These are phyloP conservation scores for Resseliella maxima DNA, from an alignment of 2,888 invertebrate genomes.

Conservation along the genomic window DNA sequence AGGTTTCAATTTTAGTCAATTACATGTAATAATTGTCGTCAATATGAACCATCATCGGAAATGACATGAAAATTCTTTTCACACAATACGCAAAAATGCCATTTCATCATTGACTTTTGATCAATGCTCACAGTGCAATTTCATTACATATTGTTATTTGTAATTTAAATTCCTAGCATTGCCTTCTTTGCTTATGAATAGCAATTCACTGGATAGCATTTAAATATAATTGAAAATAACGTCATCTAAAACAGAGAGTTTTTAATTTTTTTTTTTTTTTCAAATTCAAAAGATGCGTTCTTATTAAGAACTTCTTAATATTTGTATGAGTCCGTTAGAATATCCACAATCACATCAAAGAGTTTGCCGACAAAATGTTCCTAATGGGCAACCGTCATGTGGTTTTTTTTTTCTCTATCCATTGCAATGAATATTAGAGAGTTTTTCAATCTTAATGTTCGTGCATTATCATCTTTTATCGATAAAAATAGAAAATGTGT, in stretches of 20 bases:
- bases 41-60: constrained; percentile 2
- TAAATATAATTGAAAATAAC: background rate
- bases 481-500: background rate
- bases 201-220: background rate
- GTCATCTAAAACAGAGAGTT: too few species aligned
- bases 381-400: background rate
- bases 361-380: background rate
- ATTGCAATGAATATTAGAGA: background rate
- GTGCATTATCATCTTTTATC: background rate
- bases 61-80: constrained; percentile 3
- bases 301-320: background rate
- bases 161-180: background rate
- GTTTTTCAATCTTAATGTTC: background rate
- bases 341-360: background rate
- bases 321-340: background rate
- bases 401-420: background rate
- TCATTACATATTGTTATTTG: background rate
- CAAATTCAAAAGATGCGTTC: background rate
- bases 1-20: background rate
- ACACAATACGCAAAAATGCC: background rate
- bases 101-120: background rate
- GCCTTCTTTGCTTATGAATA: too few species aligned
- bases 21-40: background rate
- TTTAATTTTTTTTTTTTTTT: too few species aligned
- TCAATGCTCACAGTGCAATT: background rate